Base-by-base conservation (phyloP, 1,140 invertebrate species). In the Sarcophaga bullata region DNA sequence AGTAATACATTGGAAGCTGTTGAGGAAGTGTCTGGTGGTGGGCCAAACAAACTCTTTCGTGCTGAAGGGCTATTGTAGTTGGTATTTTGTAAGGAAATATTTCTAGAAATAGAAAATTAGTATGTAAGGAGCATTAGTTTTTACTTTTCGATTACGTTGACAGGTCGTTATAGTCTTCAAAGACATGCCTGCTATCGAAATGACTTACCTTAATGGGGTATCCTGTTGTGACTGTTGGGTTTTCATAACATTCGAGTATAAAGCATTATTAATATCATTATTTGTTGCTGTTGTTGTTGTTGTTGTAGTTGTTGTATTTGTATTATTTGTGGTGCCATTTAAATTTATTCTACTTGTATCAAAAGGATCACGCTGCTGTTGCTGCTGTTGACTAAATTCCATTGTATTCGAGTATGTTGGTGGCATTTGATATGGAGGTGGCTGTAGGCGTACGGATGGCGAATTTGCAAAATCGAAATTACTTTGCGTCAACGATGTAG, bases 351-450 rank as follows among this genome's bases (percentile, higher is more conserved):
- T 85, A 15, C 86, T 89, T 7, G 94, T 95, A 85, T 95, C 94
- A 83, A 94, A 95, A 0, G 94, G 94, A 90, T 93, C 92, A 19
- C 84, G 85, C 1, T 46, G 85, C 84, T 83, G 83, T 54, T 87
- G 25, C 48, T 87, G 86, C 58, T 88, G 87, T 62, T 82, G 82
- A 47, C 81, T 85, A 82, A 90, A 87, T 78, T 89, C 90, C 82
- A 90, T 84, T 8, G 89, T 90, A 81, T 92, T 92, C 25, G 88
- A 91, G 82, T 92, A 92, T 8, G 91, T 89, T 73, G 91, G 91
- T 58, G 91, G 91, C 84, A 90, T 86, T 82, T 91, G 91, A 83
- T 92, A 92, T 0, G 91, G 91, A 10, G 91, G 91, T 58, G 91
- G 91, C 80, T 88, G 87, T 10, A 86, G 58, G 0, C 86, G 86